Evolutionary conservation across 2,113 vertebrate species (phyloP).

Genomic region (Hippocampus abdominalis): DNA sequence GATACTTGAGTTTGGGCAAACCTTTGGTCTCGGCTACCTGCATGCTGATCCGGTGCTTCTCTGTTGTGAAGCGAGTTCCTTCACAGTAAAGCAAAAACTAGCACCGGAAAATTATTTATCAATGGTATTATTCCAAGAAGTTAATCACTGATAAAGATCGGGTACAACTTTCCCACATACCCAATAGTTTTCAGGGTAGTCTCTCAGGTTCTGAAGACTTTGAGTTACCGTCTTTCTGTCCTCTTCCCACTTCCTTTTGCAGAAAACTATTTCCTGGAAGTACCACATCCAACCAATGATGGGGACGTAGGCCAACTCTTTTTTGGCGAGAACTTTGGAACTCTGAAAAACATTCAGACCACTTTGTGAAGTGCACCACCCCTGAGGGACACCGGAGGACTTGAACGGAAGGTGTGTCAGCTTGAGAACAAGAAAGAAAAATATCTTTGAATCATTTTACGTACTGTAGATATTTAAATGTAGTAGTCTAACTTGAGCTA

Average conservation of each 20-base stretch:
- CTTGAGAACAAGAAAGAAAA: neutral
- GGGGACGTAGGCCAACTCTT: conserved; percentile 88
- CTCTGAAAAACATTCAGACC: conserved; percentile 69
- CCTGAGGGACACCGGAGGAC: neutral
- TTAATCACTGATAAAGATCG: neutral
- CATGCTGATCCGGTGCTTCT: conserved; percentile 95
- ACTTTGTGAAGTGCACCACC: neutral
- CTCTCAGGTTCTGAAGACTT: conserved; percentile 81
- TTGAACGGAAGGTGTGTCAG: neutral
- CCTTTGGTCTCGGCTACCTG: conserved; percentile 92
- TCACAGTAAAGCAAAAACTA: conserved; percentile 96
- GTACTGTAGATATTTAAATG: neutral
- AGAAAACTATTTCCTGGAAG: conserved; percentile 96
- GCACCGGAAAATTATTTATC: conserved; percentile 2
- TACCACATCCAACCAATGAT: conserved; percentile 99
- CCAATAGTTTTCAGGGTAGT: conserved; percentile 91
- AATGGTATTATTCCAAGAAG: neutral
- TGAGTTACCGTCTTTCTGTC: conserved; percentile 80
- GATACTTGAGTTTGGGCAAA: conserved; percentile 89
- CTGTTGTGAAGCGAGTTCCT: conserved; percentile 90
- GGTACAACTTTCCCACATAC: conserved; percentile 58
- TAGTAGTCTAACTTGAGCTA: neutral
- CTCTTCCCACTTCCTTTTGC: conserved; percentile 93
- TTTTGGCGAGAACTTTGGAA: conserved; percentile 94
- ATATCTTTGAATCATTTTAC: too few relatives aligned